A percentile compares a stretch with the other conserved stretches of the same genome.
Conservation (phyloP, 2,113 vertebrate genomes). For the Tetraodon nigroviridis region DNA sequence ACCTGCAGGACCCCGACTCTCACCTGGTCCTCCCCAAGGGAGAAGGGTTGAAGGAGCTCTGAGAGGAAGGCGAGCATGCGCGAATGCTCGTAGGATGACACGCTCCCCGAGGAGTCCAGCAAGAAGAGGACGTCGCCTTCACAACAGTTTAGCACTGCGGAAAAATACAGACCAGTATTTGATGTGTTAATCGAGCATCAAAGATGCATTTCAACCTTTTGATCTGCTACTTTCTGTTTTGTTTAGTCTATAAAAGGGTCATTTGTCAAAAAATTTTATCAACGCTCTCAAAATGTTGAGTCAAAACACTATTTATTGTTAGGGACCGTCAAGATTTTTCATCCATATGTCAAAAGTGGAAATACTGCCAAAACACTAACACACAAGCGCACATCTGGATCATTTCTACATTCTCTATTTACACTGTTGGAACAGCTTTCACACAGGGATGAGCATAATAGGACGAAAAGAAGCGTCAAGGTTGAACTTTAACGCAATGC, state of each 20-base stretch:
- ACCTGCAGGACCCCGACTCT: slow-evolving; percentile 88
- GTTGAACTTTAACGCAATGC: too few species aligned
- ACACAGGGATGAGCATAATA: too few species aligned
- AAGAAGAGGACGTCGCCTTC: slow-evolving; percentile 89
- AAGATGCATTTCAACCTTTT: slow-evolving; percentile 36
- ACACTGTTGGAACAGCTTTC: slow-evolving; percentile 32
- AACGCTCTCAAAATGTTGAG: too few species aligned
- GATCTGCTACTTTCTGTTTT: slow-evolving; percentile 21
- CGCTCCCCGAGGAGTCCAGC: slow-evolving; percentile 91
- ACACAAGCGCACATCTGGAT: slow-evolving; percentile 22
- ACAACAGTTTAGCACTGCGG: slow-evolving; percentile 70
- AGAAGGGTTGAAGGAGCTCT: slow-evolving; percentile 81
- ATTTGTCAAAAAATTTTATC: too few species aligned
- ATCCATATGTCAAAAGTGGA: too few species aligned
- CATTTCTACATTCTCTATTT: slow-evolving; percentile 22
- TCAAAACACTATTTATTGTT: too few species aligned
- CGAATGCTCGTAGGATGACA: slow-evolving; percentile 88
- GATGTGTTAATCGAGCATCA: not conserved
- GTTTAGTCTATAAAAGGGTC: not conserved
- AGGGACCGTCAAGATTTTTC: too few species aligned
- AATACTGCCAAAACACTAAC: not conserved
- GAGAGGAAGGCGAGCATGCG: slow-evolving; percentile 85
- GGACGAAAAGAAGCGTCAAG: too few species aligned
- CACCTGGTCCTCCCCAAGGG: slow-evolving; percentile 80
- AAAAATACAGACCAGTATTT: not conserved